A percentile compares a stretch with the other conserved stretches of the same genome.
Conservation (phyloP, 2,113 vertebrate species). For the Lamprotornis superbus region DNA sequence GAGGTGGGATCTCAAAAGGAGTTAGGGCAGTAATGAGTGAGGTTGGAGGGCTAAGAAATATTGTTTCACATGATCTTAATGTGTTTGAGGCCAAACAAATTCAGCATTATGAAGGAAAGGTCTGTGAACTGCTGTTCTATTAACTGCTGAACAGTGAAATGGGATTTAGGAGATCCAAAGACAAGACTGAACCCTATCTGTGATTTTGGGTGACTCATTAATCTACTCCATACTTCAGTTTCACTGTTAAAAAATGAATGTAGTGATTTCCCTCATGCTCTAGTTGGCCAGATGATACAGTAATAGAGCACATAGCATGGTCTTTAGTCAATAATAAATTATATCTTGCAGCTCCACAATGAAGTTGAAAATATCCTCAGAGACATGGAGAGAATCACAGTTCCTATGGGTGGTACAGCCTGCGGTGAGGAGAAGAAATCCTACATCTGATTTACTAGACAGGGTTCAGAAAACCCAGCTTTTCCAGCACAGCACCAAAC, state of each 20-base stretch:
- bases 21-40: neutral
- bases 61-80: neutral
- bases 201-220: neutral
- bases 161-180: neutral
- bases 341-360: neutral
- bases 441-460: neutral
- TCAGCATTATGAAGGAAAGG: neutral
- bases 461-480: neutral
- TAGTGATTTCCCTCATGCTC: neutral
- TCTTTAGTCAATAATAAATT: neutral
- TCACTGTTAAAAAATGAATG: neutral
- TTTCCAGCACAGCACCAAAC: neutral
- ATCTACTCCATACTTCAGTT: neutral
- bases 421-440: neutral
- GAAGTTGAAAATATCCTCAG: neutral
- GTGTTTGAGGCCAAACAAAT: neutral
- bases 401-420: neutral
- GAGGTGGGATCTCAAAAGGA: neutral
- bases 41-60: neutral
- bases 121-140: neutral
- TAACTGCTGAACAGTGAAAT: neutral
- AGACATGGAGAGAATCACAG: neutral
- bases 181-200: neutral
- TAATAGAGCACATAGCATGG: neutral
- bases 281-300: neutral